These are phyloP conservation scores for Chrysochloris asiatica DNA, from an alignment of 2,113 vertebrate genomes.

Conservation along the genomic window DNA sequence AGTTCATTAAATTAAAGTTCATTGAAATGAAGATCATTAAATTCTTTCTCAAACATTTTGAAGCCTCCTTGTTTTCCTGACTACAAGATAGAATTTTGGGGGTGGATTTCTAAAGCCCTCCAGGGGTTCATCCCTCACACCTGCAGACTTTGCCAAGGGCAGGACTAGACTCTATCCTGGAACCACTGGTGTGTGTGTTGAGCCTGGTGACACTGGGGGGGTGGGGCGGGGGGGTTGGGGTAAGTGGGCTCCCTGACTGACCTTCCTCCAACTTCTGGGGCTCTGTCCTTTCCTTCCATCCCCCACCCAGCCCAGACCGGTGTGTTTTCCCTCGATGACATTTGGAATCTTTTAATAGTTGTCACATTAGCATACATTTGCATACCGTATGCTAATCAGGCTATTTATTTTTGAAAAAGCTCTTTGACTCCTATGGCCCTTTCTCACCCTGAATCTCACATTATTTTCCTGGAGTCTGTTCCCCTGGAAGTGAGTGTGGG, in stretches of 20 bases:
- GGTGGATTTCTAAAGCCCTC: background rate
- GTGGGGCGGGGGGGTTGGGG: too few species aligned
- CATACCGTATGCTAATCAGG: slow-evolving; percentile 79
- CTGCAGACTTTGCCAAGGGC: background rate
- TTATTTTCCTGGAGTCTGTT: slow-evolving; percentile 23
- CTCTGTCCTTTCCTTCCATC: background rate
- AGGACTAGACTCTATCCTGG: background rate
- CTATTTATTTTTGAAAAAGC: slow-evolving; percentile 77
- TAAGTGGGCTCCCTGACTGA: background rate
- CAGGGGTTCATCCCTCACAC: background rate
- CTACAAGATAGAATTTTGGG: background rate
- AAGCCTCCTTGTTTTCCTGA: too few species aligned
- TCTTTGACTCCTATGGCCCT: slow-evolving; percentile 70
- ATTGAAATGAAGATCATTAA: too few species aligned
- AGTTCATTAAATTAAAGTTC: too few species aligned
- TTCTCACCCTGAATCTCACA: slow-evolving; percentile 10
- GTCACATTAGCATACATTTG: slow-evolving; percentile 80
- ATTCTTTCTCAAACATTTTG: too few species aligned
- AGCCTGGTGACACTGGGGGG: background rate
- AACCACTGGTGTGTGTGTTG: background rate
- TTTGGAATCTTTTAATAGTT: slow-evolving; percentile 82
- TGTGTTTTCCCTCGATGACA: slow-evolving; percentile 81
- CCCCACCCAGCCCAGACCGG: background rate
- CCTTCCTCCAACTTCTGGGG: background rate
- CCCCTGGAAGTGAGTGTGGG: background rate